Base-by-base conservation (phyloP, 2,888 invertebrate species). In the Dasypolia templi region DNA sequence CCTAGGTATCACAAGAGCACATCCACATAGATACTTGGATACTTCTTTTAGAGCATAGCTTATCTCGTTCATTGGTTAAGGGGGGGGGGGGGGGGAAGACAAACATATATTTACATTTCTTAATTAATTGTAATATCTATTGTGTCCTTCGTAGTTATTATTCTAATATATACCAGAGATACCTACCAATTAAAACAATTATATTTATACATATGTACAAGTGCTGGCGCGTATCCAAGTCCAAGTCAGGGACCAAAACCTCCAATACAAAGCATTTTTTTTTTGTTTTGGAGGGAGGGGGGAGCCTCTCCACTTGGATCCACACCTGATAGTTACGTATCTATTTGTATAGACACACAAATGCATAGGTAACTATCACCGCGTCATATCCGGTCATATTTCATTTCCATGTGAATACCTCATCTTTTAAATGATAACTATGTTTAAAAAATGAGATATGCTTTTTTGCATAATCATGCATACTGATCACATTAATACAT, bases 251-350 rank as follows among this genome's bases (percentile, higher is more conserved):
- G 53, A 68, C 46, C 29, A 63, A 29, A 53, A 77, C 59, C 78
- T 72, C 66, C 59, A 78, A 64, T 64, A 64, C 64, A 14, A 56
- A 72, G 26, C 9, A 44, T 42, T 35, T 69, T 42, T 35, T 69
- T 32, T 78, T 35, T 29, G 49, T 68, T 68, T 64, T 64, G 67
- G 72, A 77, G 78, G 64, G 49, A 72, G 72, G 56, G 61, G 63
- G 32, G 0, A n/a, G 11, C 7, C 42, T 59, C 63, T 72, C 58
- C 62, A 19, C 78, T 72, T 67, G 51, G 66, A 67, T 65, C 49
- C 58, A 29, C 42, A 55, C 67, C 55, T 42, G 29, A 35, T 29
- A 66, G 66, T 71, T 53, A 72, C 46, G 46, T 63, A 63, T 46
- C 61, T 53, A 71, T 62, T 63, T 53, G 12, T n/a, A 66, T 63